Conservation (phyloP, 2,888 invertebrate species). For the Temnothorax unifasciatus region DNA sequence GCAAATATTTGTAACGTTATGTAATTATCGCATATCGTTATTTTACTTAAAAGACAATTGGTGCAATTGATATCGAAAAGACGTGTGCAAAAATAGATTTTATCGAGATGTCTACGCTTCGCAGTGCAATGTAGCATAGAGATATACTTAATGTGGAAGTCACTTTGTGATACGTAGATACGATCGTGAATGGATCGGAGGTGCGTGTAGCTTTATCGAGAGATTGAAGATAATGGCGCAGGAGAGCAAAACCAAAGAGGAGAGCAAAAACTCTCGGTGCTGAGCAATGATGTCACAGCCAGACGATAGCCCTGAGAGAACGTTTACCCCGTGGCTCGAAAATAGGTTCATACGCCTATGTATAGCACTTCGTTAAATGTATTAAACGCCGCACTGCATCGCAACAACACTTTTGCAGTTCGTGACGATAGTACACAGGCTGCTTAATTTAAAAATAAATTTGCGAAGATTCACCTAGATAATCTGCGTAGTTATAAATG, state of each 20-base stretch:
- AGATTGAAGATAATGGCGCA: slow-evolving; percentile 62
- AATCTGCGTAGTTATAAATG: neutral
- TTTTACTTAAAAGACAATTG: neutral
- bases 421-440: slow-evolving; percentile 57
- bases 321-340: slow-evolving; percentile 78
- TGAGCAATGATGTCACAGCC: slow-evolving; percentile 75
- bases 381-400: slow-evolving; percentile 64
- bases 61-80: neutral
- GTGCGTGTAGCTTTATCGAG: neutral
- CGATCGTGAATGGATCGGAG: neutral
- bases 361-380: slow-evolving; percentile 75
- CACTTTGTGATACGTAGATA: neutral
- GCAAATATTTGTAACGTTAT: no score
- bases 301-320: slow-evolving; percentile 73
- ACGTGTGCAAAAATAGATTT: neutral
- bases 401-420: slow-evolving; percentile 55
- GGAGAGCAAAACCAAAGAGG: slow-evolving; percentile 51
- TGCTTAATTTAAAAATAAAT: neutral
- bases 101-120: slow-evolving; percentile 5
- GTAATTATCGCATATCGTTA: neutral
- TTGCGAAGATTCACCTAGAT: slow-evolving; percentile 28
- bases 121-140: neutral
- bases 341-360: slow-evolving; percentile 76
- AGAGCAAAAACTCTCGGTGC: slow-evolving; percentile 63
- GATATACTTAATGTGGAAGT: neutral